Base-by-base conservation (phyloP, 2,888 invertebrate species). In the Odontothrips loti region DNA sequence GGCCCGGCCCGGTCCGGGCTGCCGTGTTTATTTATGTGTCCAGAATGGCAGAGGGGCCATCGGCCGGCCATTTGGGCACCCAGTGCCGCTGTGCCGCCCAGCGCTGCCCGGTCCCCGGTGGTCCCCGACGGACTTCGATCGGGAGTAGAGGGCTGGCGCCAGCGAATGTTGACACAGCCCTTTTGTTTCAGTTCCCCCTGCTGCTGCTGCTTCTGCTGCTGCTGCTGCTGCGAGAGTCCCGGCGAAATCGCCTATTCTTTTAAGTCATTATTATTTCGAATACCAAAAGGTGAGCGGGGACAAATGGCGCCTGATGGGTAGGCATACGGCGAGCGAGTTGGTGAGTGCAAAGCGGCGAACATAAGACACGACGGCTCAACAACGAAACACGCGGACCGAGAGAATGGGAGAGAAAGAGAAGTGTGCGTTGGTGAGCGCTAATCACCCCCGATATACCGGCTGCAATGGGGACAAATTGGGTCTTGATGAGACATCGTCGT, bases 391-490 rank as follows among this genome's bases (percentile, higher is more conserved):
- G 15, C 58, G 68, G 6, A n/a, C n/a, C 68, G 68, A 75, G 23
- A 27, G 23, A 75, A 27, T 27, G 23, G 9, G 51, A 51, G 23
- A 68, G 23, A 68, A 27, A 75, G 23, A 12, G 68, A 75, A 27
- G n/a, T 27, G 23, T 27, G 23, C 23, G 68, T 23, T 9, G 27
- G 68, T 27, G 27, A 27, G 68, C 68, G 68, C 68, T 75, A 75
- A 75, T 75, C 68, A 75, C 68, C 68, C 27, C 68, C 68, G 68
- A 75, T 75, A 68, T 23, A 75, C 23, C 23, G 27, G 68, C 58
- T 23, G 68, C 68, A 75, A 75, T 75, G 68, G 68, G 68, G 68
- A 75, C 68, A 75, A 75, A 75, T 75, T 75, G 68, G 27, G 68
- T 27, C 68, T 75, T 75, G 68, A 75, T 75, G 68, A 75, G 58